A percentile compares a stretch with the other conserved stretches of the same genome.
Conservation (phyloP, 92 coral and sea anemone genomes). For the Scolanthus callimorphus region DNA sequence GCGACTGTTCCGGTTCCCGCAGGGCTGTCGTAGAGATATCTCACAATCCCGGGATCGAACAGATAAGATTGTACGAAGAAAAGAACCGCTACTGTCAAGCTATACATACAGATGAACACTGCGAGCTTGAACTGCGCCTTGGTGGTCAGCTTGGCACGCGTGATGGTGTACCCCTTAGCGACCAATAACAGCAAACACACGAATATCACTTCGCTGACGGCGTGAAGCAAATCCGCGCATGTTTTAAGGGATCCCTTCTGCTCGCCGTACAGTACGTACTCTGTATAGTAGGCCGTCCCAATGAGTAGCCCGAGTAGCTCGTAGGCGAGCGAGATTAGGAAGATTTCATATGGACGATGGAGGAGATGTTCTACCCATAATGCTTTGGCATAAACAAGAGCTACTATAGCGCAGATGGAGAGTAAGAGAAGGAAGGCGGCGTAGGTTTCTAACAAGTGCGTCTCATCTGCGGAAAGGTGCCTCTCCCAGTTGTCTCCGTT, state of each 20-base stretch:
- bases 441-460: slow-evolving; percentile 27
- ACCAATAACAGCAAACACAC: slow-evolving; percentile 35
- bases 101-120: slow-evolving; percentile 40
- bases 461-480: slow-evolving; percentile 48
- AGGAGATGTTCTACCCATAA: slow-evolving; percentile 25
- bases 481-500: slow-evolving; percentile 66
- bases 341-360: slow-evolving; percentile 51
- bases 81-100: slow-evolving; percentile 34
- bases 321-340: slow-evolving; percentile 33
- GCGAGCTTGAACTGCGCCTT: slow-evolving; percentile 21
- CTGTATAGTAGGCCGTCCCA: slow-evolving; percentile 24
- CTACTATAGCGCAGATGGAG: slow-evolving; percentile 16
- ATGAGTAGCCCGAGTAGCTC: slow-evolving; percentile 35
- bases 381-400: slow-evolving; percentile 17
- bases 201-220: slow-evolving; percentile 46
- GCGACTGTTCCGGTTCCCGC: slow-evolving; percentile 17
- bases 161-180: slow-evolving; percentile 67
- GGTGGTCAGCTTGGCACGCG: slow-evolving; percentile 37
- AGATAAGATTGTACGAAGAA: slow-evolving; percentile 31
- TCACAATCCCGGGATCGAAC: slow-evolving; percentile 21
- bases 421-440: slow-evolving; percentile 9
- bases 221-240: slow-evolving; percentile 31
- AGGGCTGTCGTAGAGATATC: slow-evolving; percentile 18
- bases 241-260: slow-evolving; percentile 12
- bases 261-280: slow-evolving; percentile 17